phyloP scores from a whole-genome alignment of 2,113 vertebrate species.

The Notothenia rossii region DNA sequence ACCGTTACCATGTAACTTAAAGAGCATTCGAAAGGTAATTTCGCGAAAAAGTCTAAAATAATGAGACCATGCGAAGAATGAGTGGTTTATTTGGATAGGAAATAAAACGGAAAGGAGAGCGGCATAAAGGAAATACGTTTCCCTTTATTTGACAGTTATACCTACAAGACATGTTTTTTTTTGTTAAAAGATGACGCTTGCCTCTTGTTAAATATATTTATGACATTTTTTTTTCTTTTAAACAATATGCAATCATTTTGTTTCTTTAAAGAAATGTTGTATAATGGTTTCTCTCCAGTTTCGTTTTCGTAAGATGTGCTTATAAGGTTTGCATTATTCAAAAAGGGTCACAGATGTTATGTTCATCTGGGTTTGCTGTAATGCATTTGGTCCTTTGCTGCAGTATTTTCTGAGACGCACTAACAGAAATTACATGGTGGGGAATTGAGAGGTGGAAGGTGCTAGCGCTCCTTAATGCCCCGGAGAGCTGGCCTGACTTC shows the following conservation, averaged over 20 bases:
- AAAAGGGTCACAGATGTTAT: constrained; percentile 13
- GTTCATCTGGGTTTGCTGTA: constrained; percentile 39
- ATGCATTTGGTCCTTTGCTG: constrained; percentile 23
- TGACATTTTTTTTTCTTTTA: background rate
- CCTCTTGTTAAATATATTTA: background rate
- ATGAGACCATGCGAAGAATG: background rate
- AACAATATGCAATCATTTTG: too few species aligned
- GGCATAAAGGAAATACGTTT: background rate
- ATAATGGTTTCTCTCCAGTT: background rate
- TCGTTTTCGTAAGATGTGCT: constrained; percentile 1
- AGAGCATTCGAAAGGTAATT: background rate
- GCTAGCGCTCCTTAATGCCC: constrained; percentile 44
- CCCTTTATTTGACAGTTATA: background rate
- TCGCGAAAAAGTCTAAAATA: background rate
- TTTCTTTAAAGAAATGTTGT: background rate
- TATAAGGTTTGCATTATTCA: constrained; percentile 21
- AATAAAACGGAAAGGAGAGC: background rate
- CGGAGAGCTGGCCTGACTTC: constrained; percentile 44
- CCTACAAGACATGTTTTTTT: background rate
- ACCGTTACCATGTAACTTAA: background rate
- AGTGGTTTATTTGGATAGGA: background rate
- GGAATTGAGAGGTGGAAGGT: constrained; percentile 59
- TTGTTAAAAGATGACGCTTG: too few species aligned
- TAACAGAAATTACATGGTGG: constrained; percentile 50
- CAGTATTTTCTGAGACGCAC: constrained; percentile 35